Base-by-base conservation (phyloP, 2,113 vertebrate species). In the Orthonyx spaldingii region DNA sequence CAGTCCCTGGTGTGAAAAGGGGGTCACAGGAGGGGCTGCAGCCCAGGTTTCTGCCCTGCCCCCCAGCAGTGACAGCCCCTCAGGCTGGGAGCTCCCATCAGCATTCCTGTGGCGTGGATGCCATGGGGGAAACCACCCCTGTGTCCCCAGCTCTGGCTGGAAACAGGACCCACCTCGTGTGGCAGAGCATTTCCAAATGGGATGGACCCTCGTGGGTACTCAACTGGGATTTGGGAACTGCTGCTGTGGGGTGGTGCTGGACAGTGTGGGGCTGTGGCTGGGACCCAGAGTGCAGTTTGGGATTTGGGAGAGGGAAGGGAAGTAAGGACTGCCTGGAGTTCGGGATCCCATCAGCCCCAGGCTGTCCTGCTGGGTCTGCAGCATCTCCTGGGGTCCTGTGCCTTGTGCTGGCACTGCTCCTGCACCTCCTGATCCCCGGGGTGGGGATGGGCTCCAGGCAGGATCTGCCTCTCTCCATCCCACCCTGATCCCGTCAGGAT, bases 61-160 rank as follows among this genome's bases (percentile, higher is more conserved):
- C 55, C 39, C 30, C 10, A 6, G 53, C 15, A 39, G 82, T 1
- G 49, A 15, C 81, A 69, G 63, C 61, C 56, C 27, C 59, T 55
- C 33, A 13, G 26, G 44, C 46, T 42, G 39, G 23, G 39, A 52
- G 4, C 64, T 70, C 14, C 46, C 33, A 4, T 20, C 41, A 75
- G n/a, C 2, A 2, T 63, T 61, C 52, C 6, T 2, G 39, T 13
- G 50, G 35, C 15, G 0, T 1, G 21, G 47, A 11, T 66, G 20
- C 59, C 11, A 0, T 0, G 27, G 69, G 42, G 63, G 14, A 23
- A 70, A 6, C 0, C 0, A 17, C 4, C 56, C 57, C 30, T 1
- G 46, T 11, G 33, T 20, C 35, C 57, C 88, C 56, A 78, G 78
- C 91, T 37, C 79, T 50, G 53, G 15, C 3, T 42, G 75, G 66